Evolutionary conservation across 1,140 invertebrate genomes (phyloP).

Genomic region (Dendroctonus ponderosae): DNA sequence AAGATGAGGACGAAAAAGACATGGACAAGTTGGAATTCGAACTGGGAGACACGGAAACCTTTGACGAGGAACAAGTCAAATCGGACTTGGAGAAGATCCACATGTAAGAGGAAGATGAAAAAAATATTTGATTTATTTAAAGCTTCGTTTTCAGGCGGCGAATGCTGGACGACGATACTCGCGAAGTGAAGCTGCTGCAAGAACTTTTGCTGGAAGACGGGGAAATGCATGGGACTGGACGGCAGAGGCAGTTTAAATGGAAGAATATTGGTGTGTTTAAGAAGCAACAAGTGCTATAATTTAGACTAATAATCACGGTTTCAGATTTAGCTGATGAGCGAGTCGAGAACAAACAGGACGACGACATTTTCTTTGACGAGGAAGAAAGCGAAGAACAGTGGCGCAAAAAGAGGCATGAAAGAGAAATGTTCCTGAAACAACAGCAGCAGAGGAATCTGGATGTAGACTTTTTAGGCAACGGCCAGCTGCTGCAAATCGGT

Average conservation of each 20-base stretch:
- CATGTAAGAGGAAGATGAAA: conserved; percentile 52
- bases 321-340: conserved; percentile 40
- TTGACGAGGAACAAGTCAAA: conserved; percentile 66
- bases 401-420: conserved; percentile 64
- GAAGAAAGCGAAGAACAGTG: conserved; percentile 67
- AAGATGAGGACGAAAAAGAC: conserved; percentile 73
- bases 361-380: conserved; percentile 56
- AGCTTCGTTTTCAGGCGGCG: conserved; percentile 57
- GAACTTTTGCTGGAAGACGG: conserved; percentile 84
- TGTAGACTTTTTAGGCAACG: conserved; percentile 29
- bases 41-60: conserved; percentile 72
- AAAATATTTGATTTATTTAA: not conserved
- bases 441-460: conserved; percentile 24
- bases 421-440: conserved; percentile 65
- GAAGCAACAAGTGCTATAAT: not conserved
- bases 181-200: conserved; percentile 73
- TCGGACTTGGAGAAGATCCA: conserved; percentile 70
- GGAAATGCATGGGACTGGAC: conserved; percentile 72
- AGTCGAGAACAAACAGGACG: conserved; percentile 46
- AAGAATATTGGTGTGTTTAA: conserved; percentile 57
- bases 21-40: conserved; percentile 73
- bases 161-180: conserved; percentile 77
- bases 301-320: not conserved
- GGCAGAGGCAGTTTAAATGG: conserved; percentile 80
- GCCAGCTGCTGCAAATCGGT: conserved; percentile 43